Evolutionary conservation across 2,888 invertebrate genomes (phyloP), one percentile per base, ranked within the genome.

Genomic region (Chamaedrilus cognettii): DNA sequence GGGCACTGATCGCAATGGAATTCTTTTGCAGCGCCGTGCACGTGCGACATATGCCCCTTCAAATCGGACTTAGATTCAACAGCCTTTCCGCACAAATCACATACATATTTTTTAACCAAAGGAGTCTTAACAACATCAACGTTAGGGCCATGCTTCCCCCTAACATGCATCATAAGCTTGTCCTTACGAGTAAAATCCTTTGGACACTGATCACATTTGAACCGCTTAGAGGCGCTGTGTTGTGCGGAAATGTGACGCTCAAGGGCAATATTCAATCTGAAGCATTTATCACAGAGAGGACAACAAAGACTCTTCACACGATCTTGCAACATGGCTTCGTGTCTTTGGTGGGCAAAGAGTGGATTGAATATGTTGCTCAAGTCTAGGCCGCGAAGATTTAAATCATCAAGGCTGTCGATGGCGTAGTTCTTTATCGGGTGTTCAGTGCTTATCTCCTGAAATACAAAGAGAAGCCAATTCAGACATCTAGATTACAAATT

Each of bases 31-130:
- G n/a, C n/a, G n/a, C n/a, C n/a, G n/a, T n/a, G n/a, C n/a, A n/a
- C n/a, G n/a, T n/a, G n/a, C n/a, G n/a, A n/a, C n/a, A n/a, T n/a
- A n/a, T n/a, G n/a, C n/a, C n/a, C n/a, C n/a, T n/a, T n/a, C n/a
- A n/a, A n/a, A n/a, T n/a, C n/a, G n/a, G n/a, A n/a, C n/a, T n/a
- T n/a, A n/a, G n/a, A n/a, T n/a, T n/a, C n/a, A n/a, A n/a, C n/a
- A n/a, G n/a, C n/a, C n/a, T n/a, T n/a, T n/a, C n/a, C n/a, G 42
- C 60, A 60, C 15, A 60, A n/a, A 33, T 60, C 33, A 28, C 60
- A 60, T 42, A 42, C 42, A 42, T 15, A 42, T 42, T 42, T 42
- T 19, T 42, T 42, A n/a, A n/a, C n/a, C n/a, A n/a, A n/a, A n/a
- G n/a, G n/a, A 42, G 42, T 19, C 11, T 15, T 19, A 42, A 15